Evolutionary conservation across 1,140 invertebrate species (phyloP).

Genomic region (Mizuhopecten yessoensis): DNA sequence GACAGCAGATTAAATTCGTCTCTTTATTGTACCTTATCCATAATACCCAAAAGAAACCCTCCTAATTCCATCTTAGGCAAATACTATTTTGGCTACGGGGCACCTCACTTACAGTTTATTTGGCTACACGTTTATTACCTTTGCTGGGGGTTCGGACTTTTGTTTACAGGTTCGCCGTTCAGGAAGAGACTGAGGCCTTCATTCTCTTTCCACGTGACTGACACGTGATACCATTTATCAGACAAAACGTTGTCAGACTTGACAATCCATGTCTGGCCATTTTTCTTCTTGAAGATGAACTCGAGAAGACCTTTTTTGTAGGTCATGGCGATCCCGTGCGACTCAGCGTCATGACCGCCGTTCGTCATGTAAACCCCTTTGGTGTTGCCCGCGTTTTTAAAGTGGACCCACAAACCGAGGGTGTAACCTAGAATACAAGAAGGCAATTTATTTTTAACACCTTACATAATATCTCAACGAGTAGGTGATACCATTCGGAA

Average conservation of each 20-base stretch:
- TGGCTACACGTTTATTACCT: no score
- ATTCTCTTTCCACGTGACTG: slow-evolving; percentile 75
- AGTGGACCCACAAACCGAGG: slow-evolving; percentile 80
- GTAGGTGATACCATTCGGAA: no score
- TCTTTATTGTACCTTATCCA: no score
- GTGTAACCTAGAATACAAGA: slow-evolving; percentile 77
- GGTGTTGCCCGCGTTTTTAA: slow-evolving; percentile 66
- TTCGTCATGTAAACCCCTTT: slow-evolving; percentile 81
- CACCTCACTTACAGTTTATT: no score
- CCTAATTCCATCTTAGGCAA: no score
- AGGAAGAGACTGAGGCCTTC: slow-evolving; percentile 77
- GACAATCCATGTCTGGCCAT: slow-evolving; percentile 76
- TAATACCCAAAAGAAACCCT: no score
- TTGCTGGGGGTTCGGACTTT: slow-evolving; percentile 54
- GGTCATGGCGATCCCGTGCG: slow-evolving; percentile 81
- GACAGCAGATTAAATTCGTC: no score
- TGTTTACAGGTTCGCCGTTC: slow-evolving; percentile 75
- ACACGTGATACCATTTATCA: slow-evolving; percentile 81
- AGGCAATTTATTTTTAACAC: neutral
- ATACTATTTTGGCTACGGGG: no score
- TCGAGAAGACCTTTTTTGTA: slow-evolving; percentile 76
- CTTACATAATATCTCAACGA: no score
- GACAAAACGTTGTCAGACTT: slow-evolving; percentile 71
- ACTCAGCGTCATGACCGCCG: slow-evolving; percentile 75
- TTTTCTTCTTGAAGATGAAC: slow-evolving; percentile 75